Evolutionary conservation across 2,113 vertebrate species (phyloP), one percentile per base, ranked within the genome.

Genomic region (Brachyhypopomus gauderio): DNA sequence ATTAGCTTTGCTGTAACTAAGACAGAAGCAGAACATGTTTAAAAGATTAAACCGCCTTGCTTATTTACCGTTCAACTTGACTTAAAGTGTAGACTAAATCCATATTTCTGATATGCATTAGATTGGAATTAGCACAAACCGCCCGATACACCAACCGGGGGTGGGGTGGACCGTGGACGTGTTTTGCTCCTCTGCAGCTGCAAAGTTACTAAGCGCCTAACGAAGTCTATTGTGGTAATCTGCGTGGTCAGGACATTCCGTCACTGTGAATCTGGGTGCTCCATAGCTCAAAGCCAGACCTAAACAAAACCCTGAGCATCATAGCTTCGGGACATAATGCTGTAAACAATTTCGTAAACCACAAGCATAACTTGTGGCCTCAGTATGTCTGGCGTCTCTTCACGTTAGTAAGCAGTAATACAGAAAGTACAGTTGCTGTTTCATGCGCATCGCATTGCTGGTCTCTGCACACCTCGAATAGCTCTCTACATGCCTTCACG

Each of bases 161-260:
- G 38, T 38, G 41, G 59, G 16, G 1, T 22, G 52, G 36, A 71
- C 73, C 11, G 59, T 62, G 69, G 64, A 48, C 27, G 27, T 81
- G 62, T 70, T 70, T 20, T 41, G 66, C 66, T 41, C 25, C 11
- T 27, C 62, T 67, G 75, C 45, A 77, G 64, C 25, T 45, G 41
- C 34, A 34, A 45, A 23, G 60, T 2, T 27, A 22, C 82, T 41
- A 71, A 20, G 23, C 12, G 55, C 62, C n/a, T 70, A 17, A 71
- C 30, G 14, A 52, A 25, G 23, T 58, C 62, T 71, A 72, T 82
- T 78, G 78, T 80, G 77, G 25, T 22, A 81, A 85, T 83, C 27
- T 83, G 58, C 79, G 36, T 62, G 20, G 78, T 83, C 72, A 83
- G 84, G 78, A 72, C 66, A 83, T 81, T 87, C 78, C 82, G 62